phyloP scores from a whole-genome alignment of 2,888 invertebrate species.

The Lacanobia wlatinum region DNA sequence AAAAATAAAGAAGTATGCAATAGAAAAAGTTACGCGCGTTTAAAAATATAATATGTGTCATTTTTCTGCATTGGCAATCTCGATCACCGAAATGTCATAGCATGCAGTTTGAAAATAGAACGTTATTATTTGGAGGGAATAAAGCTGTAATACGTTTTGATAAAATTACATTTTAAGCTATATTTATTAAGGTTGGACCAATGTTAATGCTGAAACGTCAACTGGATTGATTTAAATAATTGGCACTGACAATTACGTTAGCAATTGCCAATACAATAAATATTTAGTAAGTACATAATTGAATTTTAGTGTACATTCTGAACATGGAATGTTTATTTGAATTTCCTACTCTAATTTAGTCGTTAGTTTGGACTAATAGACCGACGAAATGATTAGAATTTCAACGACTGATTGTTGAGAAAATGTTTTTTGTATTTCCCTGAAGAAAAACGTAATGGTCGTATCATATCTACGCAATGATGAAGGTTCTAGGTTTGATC shows the following conservation, averaged over 20 bases:
- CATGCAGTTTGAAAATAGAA: slow-evolving; percentile 36
- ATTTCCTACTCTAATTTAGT: slow-evolving; percentile 33
- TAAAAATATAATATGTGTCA: slow-evolving; percentile 24
- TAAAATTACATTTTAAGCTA: slow-evolving; percentile 15
- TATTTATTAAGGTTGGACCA: slow-evolving; percentile 49
- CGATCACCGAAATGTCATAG: slow-evolving; percentile 20
- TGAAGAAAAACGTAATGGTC: background rate
- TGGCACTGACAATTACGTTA: slow-evolving; percentile 36
- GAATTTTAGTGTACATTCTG: slow-evolving; percentile 35
- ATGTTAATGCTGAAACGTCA: slow-evolving; percentile 50
- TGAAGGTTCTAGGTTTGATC: too few species aligned
- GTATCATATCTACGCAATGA: too few species aligned
- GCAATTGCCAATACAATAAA: slow-evolving; percentile 50
- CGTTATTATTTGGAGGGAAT: slow-evolving; percentile 27
- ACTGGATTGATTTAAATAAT: slow-evolving; percentile 55
- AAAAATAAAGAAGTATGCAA: slow-evolving; percentile 43
- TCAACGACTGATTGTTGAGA: background rate
- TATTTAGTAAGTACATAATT: slow-evolving; percentile 35
- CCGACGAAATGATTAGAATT: slow-evolving; percentile 26
- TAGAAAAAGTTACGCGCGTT: slow-evolving; percentile 8
- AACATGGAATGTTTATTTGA: slow-evolving; percentile 45
- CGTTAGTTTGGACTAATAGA: slow-evolving; percentile 27
- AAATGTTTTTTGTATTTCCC: background rate
- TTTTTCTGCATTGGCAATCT: slow-evolving; percentile 49
- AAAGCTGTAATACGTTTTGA: background rate